Evolutionary conservation across 2,888 invertebrate genomes (phyloP).

Genomic region (Caenorhabditis doughertyi): DNA sequence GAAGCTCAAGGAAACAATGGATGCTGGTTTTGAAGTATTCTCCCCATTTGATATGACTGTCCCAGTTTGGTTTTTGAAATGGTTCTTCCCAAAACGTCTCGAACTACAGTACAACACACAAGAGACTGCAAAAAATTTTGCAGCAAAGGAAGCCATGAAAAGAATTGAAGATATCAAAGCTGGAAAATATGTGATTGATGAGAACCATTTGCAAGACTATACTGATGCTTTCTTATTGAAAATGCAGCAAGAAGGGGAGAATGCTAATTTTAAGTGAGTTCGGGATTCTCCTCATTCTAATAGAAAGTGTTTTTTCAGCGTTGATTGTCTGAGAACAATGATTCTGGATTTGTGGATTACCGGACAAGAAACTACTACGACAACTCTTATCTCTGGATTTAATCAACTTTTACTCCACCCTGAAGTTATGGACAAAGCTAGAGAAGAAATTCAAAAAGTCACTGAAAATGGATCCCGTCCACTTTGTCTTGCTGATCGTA

Average conservation of each 20-base stretch:
- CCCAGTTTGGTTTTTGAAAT: constrained; percentile 44
- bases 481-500: constrained; percentile 16
- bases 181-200: constrained; percentile 50
- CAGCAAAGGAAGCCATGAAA: constrained; percentile 26
- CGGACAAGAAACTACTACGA: constrained; percentile 71
- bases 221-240: constrained; percentile 65
- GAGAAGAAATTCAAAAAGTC: constrained; percentile 47
- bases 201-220: constrained; percentile 64
- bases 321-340: constrained; percentile 6
- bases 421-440: constrained; percentile 46
- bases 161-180: constrained; percentile 48
- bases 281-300: neutral
- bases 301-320: constrained; percentile 6
- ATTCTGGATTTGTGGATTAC: constrained; percentile 67
- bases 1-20: constrained; percentile 42
- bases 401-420: constrained; percentile 64
- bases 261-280: constrained; percentile 29
- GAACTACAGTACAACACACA: constrained; percentile 3
- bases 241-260: constrained; percentile 58
- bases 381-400: constrained; percentile 64
- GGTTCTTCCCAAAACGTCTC: constrained; percentile 27
- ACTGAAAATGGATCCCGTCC: constrained; percentile 50
- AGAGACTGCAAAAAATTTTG: constrained; percentile 24
- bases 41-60: constrained; percentile 42
- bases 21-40: constrained; percentile 32